Evolutionary conservation across 2,888 invertebrate genomes (phyloP), one percentile per base, ranked within the genome.

Genomic region (Scaptomyza cyrtandrae): DNA sequence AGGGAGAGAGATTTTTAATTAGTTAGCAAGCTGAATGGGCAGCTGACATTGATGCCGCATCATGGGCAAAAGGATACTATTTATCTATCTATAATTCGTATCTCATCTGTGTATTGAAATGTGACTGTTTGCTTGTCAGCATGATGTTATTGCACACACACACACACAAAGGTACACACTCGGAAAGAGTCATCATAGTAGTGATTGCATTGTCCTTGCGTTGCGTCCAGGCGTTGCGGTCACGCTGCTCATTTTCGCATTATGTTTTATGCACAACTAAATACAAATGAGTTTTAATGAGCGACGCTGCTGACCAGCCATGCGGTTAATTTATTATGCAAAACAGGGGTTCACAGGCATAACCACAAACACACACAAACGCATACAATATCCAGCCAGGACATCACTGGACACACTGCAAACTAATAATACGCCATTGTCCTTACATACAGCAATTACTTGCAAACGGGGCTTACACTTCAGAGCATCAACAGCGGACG

Each of bases 201-300:
- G 31, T 71, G 75, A 70, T 73, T 61, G 65, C 56, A 37, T 60
- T 71, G 52, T 55, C 44, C 60, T 37, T 54, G 39, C 55, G 2
- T 7, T 41, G 39, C 7, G 14, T 16, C 14, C 39, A 41, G 48
- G 48, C 31, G 67, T 64, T 65, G 72, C 53, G 83, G 82, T 79
- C 82, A 86, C 83, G 88, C 74, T 77, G 80, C 78, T 80, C 86
- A 86, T 88, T 88, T 77, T 83, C 80, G 80, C 74, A 86, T 83
- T 77, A 84, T 84, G 83, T 80, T 84, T 84, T 71, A 86, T 88
- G 88, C 87, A 74, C 87, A 84, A 78, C 87, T 85, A 85, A 85
- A 86, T 88, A 84, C 87, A 88, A 88, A 85, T 85, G 87, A 61
- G 75, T 73, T 84, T 84, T 85, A 85, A 88, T 85, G 85, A 88